A percentile compares a stretch with the other conserved stretches of the same genome.
Conservation (phyloP, 2,888 invertebrate species). For the Leistus spinibarbis region DNA sequence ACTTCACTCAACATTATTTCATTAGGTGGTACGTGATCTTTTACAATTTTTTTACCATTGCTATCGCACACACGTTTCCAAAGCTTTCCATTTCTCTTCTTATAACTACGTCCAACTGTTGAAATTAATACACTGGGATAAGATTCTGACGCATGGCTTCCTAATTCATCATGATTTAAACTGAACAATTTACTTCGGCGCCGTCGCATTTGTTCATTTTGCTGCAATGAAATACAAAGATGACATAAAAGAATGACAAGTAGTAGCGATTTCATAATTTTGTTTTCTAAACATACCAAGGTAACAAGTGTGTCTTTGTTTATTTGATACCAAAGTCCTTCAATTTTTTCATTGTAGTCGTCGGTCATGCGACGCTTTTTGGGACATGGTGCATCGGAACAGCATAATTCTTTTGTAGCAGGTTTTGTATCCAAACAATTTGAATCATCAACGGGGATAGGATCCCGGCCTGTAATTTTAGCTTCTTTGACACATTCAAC, state of each 20-base stretch:
- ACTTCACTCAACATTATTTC: constrained; percentile 51
- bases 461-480: constrained; percentile 56
- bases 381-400: constrained; percentile 45
- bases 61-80: not conserved
- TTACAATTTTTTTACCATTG: constrained; percentile 43
- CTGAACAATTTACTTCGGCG: not conserved
- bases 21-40: constrained; percentile 49
- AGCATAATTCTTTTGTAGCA: constrained; percentile 53
- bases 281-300: not conserved
- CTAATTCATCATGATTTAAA: not conserved
- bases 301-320: not conserved
- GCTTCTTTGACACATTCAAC: constrained; percentile 60
- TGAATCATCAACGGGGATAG: constrained; percentile 55
- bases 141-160: not conserved
- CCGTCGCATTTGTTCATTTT: not conserved
- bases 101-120: not conserved
- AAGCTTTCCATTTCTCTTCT: not conserved
- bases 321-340: constrained; percentile 1
- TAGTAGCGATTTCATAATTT: not conserved
- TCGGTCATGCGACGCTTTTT: constrained; percentile 1
- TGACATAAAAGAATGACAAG: not conserved
- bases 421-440: constrained; percentile 50
- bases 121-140: not conserved
- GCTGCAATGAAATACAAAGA: not conserved
- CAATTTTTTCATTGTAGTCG: constrained; percentile 6